Conservation (phyloP, 2,797 vertebrate species). For the Sebastes steindachneri region DNA sequence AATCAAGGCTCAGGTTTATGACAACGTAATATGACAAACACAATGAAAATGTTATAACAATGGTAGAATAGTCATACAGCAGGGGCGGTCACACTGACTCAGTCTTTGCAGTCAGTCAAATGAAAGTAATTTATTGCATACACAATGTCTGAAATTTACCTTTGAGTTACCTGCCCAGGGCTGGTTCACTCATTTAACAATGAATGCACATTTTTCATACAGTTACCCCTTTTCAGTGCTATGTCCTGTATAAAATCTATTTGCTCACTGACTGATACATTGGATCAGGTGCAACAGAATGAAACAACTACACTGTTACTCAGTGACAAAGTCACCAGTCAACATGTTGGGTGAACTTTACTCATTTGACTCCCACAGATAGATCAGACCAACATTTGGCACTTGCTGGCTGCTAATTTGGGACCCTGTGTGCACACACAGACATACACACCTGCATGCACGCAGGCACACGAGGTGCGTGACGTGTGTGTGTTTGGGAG, state of each 20-base stretch:
- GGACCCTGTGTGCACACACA: background rate
- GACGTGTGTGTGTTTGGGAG: background rate
- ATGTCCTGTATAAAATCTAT: constrained; percentile 13
- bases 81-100: constrained; percentile 8
- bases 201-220: constrained; percentile 11
- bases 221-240: constrained; percentile 5
- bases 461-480: background rate
- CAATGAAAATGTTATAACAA: constrained; percentile 13
- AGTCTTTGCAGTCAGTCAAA: constrained; percentile 40
- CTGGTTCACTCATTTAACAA: constrained; percentile 9
- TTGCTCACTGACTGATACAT: background rate
- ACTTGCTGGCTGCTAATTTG: constrained; percentile 31
- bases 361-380: background rate
- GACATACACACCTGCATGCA: background rate
- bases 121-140: constrained; percentile 63
- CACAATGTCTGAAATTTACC: constrained; percentile 37
- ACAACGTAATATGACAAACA: constrained; percentile 36
- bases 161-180: constrained; percentile 1
- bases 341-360: background rate
- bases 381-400: constrained; percentile 40
- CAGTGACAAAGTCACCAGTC: background rate
- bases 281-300: constrained; percentile 8
- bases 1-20: constrained; percentile 49
- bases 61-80: constrained; percentile 19
- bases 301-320: background rate